Conservation (phyloP, 2,113 vertebrate genomes). For the Setophaga kirtlandii region DNA sequence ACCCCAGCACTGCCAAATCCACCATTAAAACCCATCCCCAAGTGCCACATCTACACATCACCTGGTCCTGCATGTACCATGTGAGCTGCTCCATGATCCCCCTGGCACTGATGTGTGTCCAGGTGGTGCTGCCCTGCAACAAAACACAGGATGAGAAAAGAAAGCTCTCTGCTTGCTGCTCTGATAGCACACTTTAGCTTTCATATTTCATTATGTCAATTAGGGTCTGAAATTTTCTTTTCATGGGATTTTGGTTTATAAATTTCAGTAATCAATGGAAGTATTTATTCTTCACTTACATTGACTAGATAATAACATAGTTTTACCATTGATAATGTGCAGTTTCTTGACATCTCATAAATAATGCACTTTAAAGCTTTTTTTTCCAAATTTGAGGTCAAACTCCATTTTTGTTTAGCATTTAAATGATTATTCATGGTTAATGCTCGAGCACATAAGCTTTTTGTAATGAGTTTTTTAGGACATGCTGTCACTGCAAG, state of each 20-base stretch:
- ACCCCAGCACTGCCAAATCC: not conserved
- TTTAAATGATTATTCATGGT: not conserved
- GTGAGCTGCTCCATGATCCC: not conserved
- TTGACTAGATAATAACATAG: not conserved
- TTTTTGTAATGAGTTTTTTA: not conserved
- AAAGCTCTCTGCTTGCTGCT: not conserved
- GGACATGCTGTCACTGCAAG: not conserved
- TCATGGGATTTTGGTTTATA: not conserved
- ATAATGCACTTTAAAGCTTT: not conserved
- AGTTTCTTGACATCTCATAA: not conserved
- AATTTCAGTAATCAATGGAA: not conserved
- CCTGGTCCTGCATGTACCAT: not conserved
- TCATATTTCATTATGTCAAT: not conserved
- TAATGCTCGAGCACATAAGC: not conserved
- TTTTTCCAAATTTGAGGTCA: not conserved
- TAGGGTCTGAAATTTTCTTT: not conserved
- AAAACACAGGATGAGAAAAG: not conserved
- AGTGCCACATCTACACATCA: not conserved
- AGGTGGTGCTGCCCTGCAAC: not conserved
- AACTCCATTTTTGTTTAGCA: not conserved
- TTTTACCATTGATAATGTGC: not conserved
- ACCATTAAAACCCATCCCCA: not conserved
- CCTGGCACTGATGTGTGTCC: not conserved
- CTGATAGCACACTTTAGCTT: not conserved
- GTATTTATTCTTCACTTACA: not conserved